Percentiles rank a stretch among this genome's conserved stretches.
phyloP scores from a whole-genome alignment of 1,140 invertebrate species.

The Neodiprion virginianus region DNA sequence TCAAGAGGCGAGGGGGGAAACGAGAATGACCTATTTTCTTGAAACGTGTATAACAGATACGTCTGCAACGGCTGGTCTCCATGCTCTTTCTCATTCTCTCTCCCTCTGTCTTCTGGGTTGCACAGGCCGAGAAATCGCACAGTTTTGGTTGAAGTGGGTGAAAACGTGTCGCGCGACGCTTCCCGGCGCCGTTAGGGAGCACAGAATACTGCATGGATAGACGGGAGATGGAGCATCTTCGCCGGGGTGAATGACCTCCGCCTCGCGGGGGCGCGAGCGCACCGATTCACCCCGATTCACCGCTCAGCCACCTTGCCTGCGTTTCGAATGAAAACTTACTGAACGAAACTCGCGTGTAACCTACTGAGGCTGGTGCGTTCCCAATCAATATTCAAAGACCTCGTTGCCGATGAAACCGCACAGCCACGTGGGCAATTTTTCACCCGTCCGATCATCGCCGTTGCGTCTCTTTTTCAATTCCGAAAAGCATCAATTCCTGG shows the following conservation, averaged over 20 bases:
- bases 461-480: too few relatives aligned
- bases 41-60: too few relatives aligned
- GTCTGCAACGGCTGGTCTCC: too few relatives aligned
- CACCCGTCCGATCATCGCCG: too few relatives aligned
- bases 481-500: too few relatives aligned
- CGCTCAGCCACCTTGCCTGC: neutral
- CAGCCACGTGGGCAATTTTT: neutral
- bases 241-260: neutral
- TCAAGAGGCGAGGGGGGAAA: too few relatives aligned
- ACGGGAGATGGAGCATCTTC: neutral
- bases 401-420: neutral
- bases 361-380: neutral
- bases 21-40: too few relatives aligned
- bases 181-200: neutral
- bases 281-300: neutral
- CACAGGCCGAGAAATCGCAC: neutral
- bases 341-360: constrained; percentile 5
- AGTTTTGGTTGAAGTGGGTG: constrained; percentile 1
- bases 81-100: too few relatives aligned
- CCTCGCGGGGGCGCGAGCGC: neutral
- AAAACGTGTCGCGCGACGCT: neutral
- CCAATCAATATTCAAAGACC: neutral
- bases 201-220: neutral
- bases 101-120: neutral
- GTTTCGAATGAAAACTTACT: constrained; percentile 1